Evolutionary conservation across 37 sponge, comb jelly and placozoan species (phyloP).

Genomic region (Haliclona indistincta): DNA sequence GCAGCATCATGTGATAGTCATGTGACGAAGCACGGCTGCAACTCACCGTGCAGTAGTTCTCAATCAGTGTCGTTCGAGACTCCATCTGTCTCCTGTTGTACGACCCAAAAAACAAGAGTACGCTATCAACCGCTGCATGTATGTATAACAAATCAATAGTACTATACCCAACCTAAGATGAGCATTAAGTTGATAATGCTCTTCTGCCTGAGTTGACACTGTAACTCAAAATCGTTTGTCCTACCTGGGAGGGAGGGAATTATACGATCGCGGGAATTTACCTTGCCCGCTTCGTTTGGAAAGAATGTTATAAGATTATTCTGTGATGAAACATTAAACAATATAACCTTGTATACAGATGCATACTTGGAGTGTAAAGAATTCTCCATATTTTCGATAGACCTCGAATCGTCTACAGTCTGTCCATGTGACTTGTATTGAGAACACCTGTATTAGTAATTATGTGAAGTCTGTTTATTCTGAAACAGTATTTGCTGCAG

Average conservation of each 20-base stretch:
- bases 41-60: constrained; percentile 56
- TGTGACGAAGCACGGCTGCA: no score
- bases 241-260: constrained; percentile 36
- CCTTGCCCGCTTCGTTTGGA: constrained; percentile 47
- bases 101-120: constrained; percentile 45
- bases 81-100: constrained; percentile 37
- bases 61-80: constrained; percentile 44
- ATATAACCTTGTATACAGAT: constrained; percentile 19
- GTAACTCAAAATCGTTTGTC: no score
- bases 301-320: constrained; percentile 43
- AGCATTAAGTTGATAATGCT: no score
- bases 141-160: no score
- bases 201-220: no score
- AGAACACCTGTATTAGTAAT: constrained; percentile 35
- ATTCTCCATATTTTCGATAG: constrained; percentile 69
- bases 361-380: constrained; percentile 62
- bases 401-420: constrained; percentile 55
- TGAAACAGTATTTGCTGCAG: not conserved
- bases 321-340: constrained; percentile 25
- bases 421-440: constrained; percentile 50
- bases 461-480: not conserved
- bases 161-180: no score
- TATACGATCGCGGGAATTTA: constrained; percentile 12
- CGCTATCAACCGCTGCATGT: constrained; percentile 38
- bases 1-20: no score